These are phyloP conservation scores for Drosophila ercepeae DNA, from an alignment of 1,140 invertebrate species.

Conservation along the genomic window DNA sequence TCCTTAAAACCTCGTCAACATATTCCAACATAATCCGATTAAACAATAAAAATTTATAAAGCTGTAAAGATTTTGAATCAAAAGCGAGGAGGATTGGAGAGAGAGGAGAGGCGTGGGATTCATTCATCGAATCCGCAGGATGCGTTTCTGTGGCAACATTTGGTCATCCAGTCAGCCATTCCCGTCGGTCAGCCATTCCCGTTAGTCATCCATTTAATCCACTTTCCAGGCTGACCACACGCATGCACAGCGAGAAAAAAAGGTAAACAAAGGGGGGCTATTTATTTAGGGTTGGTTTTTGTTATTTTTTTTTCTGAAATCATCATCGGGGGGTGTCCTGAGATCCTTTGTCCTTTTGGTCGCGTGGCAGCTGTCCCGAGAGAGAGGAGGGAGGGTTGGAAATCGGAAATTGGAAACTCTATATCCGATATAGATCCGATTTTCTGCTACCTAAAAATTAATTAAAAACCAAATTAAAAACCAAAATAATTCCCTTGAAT, in stretches of 20 bases:
- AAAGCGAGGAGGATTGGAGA: too few species aligned
- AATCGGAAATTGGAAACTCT: too few species aligned
- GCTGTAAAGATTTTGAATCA: not conserved
- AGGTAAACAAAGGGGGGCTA: not conserved
- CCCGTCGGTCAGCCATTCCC: too few species aligned
- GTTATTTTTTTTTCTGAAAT: not conserved
- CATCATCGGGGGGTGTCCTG: not conserved
- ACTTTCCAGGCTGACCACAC: constrained; percentile 32
- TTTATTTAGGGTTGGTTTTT: constrained; percentile 40
- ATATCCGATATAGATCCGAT: too few species aligned
- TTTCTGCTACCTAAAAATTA: not conserved
- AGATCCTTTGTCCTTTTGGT: constrained; percentile 41
- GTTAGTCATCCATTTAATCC: constrained; percentile 26
- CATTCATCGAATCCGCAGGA: not conserved
- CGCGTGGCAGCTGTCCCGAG: constrained; percentile 64
- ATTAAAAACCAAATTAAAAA: too few species aligned
- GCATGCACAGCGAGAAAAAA: not conserved
- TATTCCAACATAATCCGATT: not conserved
- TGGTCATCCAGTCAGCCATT: constrained; percentile 11
- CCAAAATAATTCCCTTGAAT: too few species aligned
- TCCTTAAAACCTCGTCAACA: not conserved
- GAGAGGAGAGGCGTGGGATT: not conserved
- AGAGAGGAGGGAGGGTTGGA: too few species aligned
- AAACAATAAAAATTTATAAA: not conserved
- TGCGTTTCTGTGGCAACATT: not conserved